phyloP scores from a whole-genome alignment of 1,140 invertebrate species.

The Drepana arcuata region DNA sequence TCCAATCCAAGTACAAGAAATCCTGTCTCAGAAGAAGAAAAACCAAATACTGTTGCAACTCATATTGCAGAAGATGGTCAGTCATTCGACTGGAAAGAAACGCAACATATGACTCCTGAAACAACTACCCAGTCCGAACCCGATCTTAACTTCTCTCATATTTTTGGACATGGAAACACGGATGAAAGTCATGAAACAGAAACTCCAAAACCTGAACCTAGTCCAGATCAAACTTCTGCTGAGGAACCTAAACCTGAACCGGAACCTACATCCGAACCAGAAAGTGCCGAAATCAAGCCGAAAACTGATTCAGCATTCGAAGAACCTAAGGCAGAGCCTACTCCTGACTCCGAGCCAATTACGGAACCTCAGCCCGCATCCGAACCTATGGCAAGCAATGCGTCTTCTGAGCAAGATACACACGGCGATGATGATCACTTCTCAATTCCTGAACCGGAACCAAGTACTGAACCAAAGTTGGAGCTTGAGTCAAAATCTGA shows the following conservation, averaged over 20 bases:
- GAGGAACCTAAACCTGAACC: slow-evolving; percentile 17
- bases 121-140: slow-evolving; percentile 46
- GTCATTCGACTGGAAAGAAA: slow-evolving; percentile 43
- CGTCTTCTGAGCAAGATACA: no score
- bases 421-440: no score
- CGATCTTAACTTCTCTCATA: slow-evolving; percentile 43
- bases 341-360: slow-evolving; percentile 20
- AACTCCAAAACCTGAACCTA: slow-evolving; percentile 20
- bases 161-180: slow-evolving; percentile 32
- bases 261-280: no score
- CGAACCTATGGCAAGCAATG: slow-evolving; percentile 10
- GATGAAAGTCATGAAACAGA: slow-evolving; percentile 17
- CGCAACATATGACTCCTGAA: slow-evolving; percentile 25
- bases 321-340: slow-evolving; percentile 22
- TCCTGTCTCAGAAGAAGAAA: slow-evolving; percentile 28
- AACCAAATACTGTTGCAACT: slow-evolving; percentile 41
- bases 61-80: slow-evolving; percentile 24
- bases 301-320: no score
- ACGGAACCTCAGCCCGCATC: slow-evolving; percentile 25
- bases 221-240: no score
- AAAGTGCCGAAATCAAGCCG: no score
- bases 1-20: slow-evolving; percentile 22
- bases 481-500: slow-evolving; percentile 22
- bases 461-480: slow-evolving; percentile 28
- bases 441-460: slow-evolving; percentile 16